Base-by-base conservation (phyloP, 2,113 vertebrate species). In the Eublepharis macularius region DNA sequence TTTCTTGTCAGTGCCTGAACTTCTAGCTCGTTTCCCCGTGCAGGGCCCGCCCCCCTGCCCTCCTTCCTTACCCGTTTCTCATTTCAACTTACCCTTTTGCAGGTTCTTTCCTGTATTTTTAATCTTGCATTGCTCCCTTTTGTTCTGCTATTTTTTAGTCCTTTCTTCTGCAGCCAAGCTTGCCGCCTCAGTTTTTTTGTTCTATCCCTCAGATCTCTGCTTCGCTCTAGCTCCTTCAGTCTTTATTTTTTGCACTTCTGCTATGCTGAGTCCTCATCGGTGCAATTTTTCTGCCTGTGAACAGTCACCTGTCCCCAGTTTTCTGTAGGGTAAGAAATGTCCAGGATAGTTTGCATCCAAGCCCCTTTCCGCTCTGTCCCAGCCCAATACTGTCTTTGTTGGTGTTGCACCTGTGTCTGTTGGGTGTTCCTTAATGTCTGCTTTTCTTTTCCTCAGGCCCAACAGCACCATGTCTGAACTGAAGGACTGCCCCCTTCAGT, bases 401-500 rank as follows among this genome's bases (percentile, higher is more conserved):
- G 74, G 16, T 76, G 2, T 41, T 77, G 17, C n/a, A 34, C 43
- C n/a, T 80, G 41, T 41, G 7, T 36, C 10, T 72, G 32, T 60
- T 45, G 24, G 54, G 4, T 29, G 14, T 13, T 41, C 36, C 26
- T 73, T 39, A 13, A n/a, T 72, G 54, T 47, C 17, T 47, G 1
- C n/a, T 24, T 84, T 80, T 73, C 13, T 10, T 74, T 74, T 47
- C n/a, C 21, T 3, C 77, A 86, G 77, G n/a, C 13, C 41, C 43
- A 73, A n/a, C n/a, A 13, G 57, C 41, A 66, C 94, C 91, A 99
- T 99, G 99, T 99, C 98, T 86, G 99, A 99, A 90, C 93, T 99
- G 87, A 99, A 99, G 96, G 99, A 99, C 93, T 99, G 98, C 84
- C 98, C 98, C 6, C 95, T 99, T 80, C 98, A 99, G 94, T 99